These are phyloP conservation scores for Gambelia wislizenii DNA, from an alignment of 2,797 vertebrate genomes.

Conservation along the genomic window DNA sequence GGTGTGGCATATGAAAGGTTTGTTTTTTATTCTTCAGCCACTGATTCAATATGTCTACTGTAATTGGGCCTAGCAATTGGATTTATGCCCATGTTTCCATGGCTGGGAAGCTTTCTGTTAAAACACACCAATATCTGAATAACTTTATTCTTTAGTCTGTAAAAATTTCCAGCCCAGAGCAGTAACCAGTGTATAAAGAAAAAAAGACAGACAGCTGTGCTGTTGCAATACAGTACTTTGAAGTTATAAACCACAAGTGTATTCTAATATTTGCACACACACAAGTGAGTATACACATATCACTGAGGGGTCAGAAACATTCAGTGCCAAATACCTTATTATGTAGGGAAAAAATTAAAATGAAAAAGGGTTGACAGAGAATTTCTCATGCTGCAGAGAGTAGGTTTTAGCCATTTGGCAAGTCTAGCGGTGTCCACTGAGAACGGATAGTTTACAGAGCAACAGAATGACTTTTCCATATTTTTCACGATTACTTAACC, in stretches of 20 bases:
- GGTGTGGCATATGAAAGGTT: neutral
- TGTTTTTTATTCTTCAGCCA: neutral
- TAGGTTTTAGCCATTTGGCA: slow-evolving; percentile 51
- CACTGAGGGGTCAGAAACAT: neutral
- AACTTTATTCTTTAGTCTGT: neutral
- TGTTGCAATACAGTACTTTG: neutral
- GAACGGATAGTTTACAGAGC: slow-evolving; percentile 49
- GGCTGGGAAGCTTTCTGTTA: neutral
- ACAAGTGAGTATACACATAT: neutral
- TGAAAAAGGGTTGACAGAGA: slow-evolving; percentile 33
- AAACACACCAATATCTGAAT: neutral
- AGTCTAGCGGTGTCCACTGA: neutral
- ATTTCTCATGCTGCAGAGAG: slow-evolving; percentile 24
- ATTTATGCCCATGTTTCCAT: slow-evolving; percentile 1
- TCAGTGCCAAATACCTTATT: slow-evolving; percentile 32
- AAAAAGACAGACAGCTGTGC: neutral
- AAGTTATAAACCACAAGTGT: slow-evolving; percentile 35
- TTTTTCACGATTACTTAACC: slow-evolving; percentile 46
- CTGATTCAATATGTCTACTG: too few species aligned
- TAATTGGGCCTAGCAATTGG: too few species aligned
- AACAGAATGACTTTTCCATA: slow-evolving; percentile 50
- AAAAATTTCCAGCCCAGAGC: slow-evolving; percentile 24
- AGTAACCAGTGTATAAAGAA: slow-evolving; percentile 21
- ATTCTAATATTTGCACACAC: neutral
- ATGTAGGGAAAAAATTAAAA: slow-evolving; percentile 49